Evolutionary conservation across 2,797 vertebrate species (phyloP).

Genomic region (Arrhamphus sclerolepis): DNA sequence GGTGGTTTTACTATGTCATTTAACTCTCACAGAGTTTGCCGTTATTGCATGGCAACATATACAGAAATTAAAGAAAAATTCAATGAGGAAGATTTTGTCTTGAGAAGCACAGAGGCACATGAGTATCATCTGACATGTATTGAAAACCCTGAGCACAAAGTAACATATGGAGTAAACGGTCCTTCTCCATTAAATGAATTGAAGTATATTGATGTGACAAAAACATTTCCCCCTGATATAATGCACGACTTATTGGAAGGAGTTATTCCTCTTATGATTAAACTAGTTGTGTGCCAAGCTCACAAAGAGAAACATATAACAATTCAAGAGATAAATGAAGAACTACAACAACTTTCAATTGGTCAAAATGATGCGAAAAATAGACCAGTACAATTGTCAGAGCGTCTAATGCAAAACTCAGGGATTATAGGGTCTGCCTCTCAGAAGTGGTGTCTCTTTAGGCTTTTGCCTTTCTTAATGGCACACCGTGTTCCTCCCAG

Average conservation of each 20-base stretch:
- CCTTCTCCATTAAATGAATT: slow-evolving; percentile 3
- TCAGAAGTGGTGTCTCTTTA: background rate
- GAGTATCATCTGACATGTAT: slow-evolving; percentile 20
- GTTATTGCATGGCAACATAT: slow-evolving; percentile 6
- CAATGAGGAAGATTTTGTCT: slow-evolving; percentile 7
- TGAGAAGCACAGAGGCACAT: slow-evolving; percentile 26
- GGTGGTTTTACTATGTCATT: slow-evolving; percentile 35
- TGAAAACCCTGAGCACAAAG: slow-evolving; percentile 14
- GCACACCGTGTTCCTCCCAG: background rate
- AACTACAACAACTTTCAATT: slow-evolving; percentile 12
- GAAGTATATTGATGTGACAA: slow-evolving; percentile 26
- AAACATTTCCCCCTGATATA: slow-evolving; percentile 16
- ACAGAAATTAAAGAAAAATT: slow-evolving; percentile 9
- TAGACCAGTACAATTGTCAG: slow-evolving; percentile 13
- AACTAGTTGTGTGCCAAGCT: background rate
- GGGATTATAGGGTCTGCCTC: background rate
- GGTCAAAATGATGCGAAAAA: slow-evolving; percentile 24
- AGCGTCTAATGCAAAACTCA: background rate
- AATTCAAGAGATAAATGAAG: slow-evolving; percentile 1
- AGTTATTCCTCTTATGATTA: background rate
- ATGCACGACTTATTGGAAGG: slow-evolving; percentile 7
- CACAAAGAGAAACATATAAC: background rate
- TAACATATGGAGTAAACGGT: slow-evolving; percentile 6
- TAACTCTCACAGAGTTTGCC: slow-evolving; percentile 1
- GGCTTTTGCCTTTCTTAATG: background rate